These are phyloP conservation scores for Cantharis rufa DNA, from an alignment of 2,888 invertebrate genomes.

Conservation along the genomic window DNA sequence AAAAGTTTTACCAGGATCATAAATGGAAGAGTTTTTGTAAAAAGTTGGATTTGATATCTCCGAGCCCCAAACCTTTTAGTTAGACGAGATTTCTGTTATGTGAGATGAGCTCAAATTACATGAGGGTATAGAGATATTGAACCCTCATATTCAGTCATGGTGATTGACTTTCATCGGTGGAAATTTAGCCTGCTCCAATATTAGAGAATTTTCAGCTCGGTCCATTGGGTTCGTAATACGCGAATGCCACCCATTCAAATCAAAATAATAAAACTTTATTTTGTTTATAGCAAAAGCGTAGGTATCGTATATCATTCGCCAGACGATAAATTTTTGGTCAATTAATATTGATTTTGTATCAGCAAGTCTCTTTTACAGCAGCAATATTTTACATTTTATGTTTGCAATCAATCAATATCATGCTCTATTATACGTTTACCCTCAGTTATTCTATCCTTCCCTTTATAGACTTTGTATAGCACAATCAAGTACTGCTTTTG, in stretches of 20 bases:
- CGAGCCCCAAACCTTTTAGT: background rate
- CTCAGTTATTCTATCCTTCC: conserved; percentile 1
- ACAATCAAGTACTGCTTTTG: conserved; percentile 1
- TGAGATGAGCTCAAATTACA: background rate
- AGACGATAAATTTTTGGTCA: background rate
- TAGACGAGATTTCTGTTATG: background rate
- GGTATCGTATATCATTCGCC: background rate
- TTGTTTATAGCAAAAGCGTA: background rate
- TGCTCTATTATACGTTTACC: conserved; percentile 1
- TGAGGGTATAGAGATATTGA: background rate
- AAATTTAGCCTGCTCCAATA: background rate
- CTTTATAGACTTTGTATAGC: background rate
- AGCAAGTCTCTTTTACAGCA: background rate
- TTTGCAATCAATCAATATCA: background rate
- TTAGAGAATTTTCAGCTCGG: background rate
- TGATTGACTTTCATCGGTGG: background rate
- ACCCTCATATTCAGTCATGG: background rate
- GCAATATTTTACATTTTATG: background rate
- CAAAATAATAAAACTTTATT: background rate
- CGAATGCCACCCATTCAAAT: background rate
- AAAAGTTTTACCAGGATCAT: background rate
- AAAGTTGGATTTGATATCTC: background rate
- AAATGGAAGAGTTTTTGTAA: background rate
- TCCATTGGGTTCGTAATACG: background rate
- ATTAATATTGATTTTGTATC: background rate